Base-by-base conservation (phyloP, 2,888 invertebrate genomes). In the Camptogramma bilineatum region DNA sequence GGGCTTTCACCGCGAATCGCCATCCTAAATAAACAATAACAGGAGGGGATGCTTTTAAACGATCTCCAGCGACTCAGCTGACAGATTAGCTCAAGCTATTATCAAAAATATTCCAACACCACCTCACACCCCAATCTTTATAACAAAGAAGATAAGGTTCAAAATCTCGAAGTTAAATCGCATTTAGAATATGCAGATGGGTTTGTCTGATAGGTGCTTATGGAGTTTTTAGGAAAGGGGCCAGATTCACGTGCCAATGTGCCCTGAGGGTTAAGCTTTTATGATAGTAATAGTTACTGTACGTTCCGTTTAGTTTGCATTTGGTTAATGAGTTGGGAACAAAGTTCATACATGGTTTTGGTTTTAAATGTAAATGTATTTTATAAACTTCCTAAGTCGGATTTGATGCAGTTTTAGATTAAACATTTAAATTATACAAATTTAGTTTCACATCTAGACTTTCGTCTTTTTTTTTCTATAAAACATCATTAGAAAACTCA, bases 11-110 rank as follows among this genome's bases (percentile, higher is more conserved):
- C 85, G 82, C 88, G 85, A 88, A 88, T 88, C 83, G 85, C 84
- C 86, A 85, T 90, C 92, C 92, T 92, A 93, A 92, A 92, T 89
- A 93, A 92, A 93, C 92, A 93, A 92, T 91, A 91, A 90, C 87
- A 88, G 81, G 69, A 82, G 74, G 83, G 88, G 89, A 87, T 87
- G 82, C 91, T 91, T 91, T 91, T 88, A 90, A 90, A 89, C 89
- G 90, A 89, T 90, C 89, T 91, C 85, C 82, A 84, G 82, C 80
- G 86, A 86, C 88, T 91, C 90, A 90, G 90, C 91, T 91, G 89
- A 88, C 89, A 91, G 92, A 93, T 93, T 92, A 93, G 88, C 86
- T 79, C 77, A 78, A 86, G 87, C 85, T 79, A 86, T 83, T 82
- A 82, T 76, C 84, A 81, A 83, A 78, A 76, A 66, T 73, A 72